These are phyloP conservation scores for Leucophenga varia DNA, from an alignment of 1,140 invertebrate species.

Conservation along the genomic window DNA sequence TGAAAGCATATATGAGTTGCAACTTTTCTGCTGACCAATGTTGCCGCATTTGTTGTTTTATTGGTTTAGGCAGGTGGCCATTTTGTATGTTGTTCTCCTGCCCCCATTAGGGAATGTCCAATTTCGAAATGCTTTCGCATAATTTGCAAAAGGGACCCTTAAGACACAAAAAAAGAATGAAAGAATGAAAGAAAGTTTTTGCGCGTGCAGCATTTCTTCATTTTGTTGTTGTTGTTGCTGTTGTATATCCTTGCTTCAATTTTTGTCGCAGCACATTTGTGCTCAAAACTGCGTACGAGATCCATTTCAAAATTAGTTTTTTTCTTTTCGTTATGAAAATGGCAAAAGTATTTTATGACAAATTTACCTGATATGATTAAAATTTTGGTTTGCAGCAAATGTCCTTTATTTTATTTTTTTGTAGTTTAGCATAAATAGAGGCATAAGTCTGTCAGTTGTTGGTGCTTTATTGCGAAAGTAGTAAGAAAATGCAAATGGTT, in stretches of 20 bases:
- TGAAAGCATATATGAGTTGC: conserved; percentile 45
- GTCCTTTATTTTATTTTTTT: too few relatives aligned
- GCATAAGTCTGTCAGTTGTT: too few relatives aligned
- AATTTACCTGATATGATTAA: conserved; percentile 56
- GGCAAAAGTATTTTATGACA: conserved; percentile 43
- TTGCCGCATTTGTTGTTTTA: conserved; percentile 6
- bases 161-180: conserved; percentile 8
- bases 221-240: too few relatives aligned
- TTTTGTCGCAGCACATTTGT: conserved; percentile 28
- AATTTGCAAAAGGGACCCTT: conserved; percentile 43
- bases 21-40: conserved; percentile 53
- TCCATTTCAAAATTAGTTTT: conserved; percentile 52
- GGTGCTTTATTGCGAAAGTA: too few relatives aligned
- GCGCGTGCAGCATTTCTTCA: too few relatives aligned
- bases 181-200: conserved; percentile 15
- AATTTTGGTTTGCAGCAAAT: conserved; percentile 18
- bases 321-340: conserved; percentile 13
- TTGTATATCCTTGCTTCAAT: too few relatives aligned
- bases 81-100: conserved; percentile 5
- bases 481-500: too few relatives aligned
- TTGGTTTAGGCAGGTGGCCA: neutral
- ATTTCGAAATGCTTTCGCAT: conserved; percentile 56
- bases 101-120: conserved; percentile 42
- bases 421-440: too few relatives aligned
- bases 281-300: conserved; percentile 52